A percentile compares a stretch with the other conserved stretches of the same genome.
Evolutionary conservation across 2,113 vertebrate genomes (phyloP).

Genomic region (Hippocampus mohnikei): DNA sequence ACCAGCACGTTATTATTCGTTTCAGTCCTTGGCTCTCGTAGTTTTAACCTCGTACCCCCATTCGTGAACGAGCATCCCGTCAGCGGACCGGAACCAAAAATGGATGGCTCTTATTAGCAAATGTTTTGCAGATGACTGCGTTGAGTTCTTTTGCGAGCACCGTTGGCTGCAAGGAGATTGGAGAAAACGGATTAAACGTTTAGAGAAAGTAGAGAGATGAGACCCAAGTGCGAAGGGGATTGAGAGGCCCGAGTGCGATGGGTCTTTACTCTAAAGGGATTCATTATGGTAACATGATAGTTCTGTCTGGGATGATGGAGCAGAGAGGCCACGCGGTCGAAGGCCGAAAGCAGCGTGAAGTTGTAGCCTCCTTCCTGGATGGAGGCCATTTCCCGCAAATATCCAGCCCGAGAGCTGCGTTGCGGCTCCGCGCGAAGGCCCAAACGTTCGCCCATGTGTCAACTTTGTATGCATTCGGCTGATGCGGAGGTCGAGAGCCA

Average conservation of each 20-base stretch:
- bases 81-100: slow-evolving; percentile 6
- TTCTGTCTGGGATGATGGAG: slow-evolving; percentile 51
- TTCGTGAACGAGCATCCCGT: slow-evolving; percentile 22
- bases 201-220: slow-evolving; percentile 18
- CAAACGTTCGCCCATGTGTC: slow-evolving; percentile 26
- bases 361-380: slow-evolving; percentile 56
- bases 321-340: slow-evolving; percentile 15
- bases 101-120: slow-evolving; percentile 16
- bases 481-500: slow-evolving; percentile 12
- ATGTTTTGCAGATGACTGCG: slow-evolving; percentile 12
- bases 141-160: slow-evolving; percentile 32
- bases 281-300: slow-evolving; percentile 64
- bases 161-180: slow-evolving; percentile 3
- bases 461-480: slow-evolving; percentile 22
- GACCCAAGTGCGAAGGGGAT: slow-evolving; percentile 16
- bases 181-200: slow-evolving; percentile 2
- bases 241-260: slow-evolving; percentile 25
- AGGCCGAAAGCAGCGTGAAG: slow-evolving; percentile 38
- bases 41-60: slow-evolving; percentile 14
- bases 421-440: slow-evolving; percentile 34
- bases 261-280: slow-evolving; percentile 50
- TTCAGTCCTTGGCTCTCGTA: slow-evolving; percentile 13
- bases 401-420: slow-evolving; percentile 37
- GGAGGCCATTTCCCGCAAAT: slow-evolving; percentile 40
- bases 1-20: slow-evolving; percentile 22